A percentile compares a stretch with the other conserved stretches of the same genome.
Evolutionary conservation across 1,140 invertebrate genomes (phyloP).

Genomic region (Sminthurides bifidus): DNA sequence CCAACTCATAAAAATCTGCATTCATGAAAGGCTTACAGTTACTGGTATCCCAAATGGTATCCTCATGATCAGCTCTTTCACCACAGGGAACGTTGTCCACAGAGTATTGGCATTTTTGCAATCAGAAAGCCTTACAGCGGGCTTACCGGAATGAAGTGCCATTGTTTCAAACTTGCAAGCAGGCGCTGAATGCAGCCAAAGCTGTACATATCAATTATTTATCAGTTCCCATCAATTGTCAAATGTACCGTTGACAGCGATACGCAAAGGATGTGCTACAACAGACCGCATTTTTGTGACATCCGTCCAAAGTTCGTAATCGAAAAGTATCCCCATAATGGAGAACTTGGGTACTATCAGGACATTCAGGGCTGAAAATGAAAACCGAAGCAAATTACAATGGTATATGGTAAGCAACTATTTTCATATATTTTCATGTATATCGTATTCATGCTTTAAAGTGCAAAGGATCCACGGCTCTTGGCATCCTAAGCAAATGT

Average conservation of each 20-base stretch:
- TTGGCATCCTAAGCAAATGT: not conserved
- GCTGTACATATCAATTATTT: not conserved
- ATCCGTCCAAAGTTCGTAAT: conserved; percentile 13
- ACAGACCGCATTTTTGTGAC: not conserved
- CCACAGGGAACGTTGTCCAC: conserved; percentile 21
- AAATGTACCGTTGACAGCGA: not conserved
- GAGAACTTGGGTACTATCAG: conserved; percentile 3
- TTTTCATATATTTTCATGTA: not conserved
- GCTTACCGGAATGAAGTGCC: conserved; percentile 22
- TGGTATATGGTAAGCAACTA: not conserved
- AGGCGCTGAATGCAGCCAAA: conserved; percentile 26
- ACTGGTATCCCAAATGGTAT: conserved; percentile 21
- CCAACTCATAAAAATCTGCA: not conserved
- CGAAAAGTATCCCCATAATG: conserved; percentile 28
- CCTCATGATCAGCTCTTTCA: conserved; percentile 5
- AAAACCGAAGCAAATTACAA: not conserved
- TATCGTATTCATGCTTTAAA: not conserved
- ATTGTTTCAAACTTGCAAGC: conserved; percentile 20
- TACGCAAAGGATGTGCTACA: not conserved
- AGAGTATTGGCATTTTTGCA: conserved; percentile 20
- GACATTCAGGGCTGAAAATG: conserved; percentile 15
- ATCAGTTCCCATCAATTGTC: not conserved
- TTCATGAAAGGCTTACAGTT: conserved; percentile 5
- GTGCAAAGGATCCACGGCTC: not conserved
- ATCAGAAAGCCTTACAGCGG: conserved; percentile 27